Conservation (phyloP, 2,888 invertebrate genomes). For the Euclidia mi region DNA sequence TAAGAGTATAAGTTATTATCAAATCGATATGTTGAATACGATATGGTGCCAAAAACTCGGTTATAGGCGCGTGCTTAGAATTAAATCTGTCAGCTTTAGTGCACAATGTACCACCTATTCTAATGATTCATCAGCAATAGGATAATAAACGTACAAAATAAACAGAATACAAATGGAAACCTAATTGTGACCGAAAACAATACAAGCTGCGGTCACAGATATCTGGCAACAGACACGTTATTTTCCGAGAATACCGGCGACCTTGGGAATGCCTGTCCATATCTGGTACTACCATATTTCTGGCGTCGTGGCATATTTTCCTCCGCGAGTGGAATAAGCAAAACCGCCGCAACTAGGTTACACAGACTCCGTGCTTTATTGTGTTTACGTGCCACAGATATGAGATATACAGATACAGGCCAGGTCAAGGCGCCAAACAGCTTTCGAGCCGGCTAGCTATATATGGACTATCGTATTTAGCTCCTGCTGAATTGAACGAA, state of each 20-base stretch:
- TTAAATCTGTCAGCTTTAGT: conserved; percentile 7
- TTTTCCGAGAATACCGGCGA: conserved; percentile 57
- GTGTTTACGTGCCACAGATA: conserved; percentile 88
- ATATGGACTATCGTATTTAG: conserved; percentile 80
- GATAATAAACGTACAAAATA: conserved; percentile 37
- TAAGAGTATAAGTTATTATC: conserved; percentile 7
- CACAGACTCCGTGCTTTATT: conserved; percentile 84
- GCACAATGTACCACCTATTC: conserved; percentile 10
- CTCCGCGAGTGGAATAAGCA: conserved; percentile 79
- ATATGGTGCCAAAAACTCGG: not conserved
- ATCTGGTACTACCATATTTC: conserved; percentile 61
- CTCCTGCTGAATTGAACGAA: conserved; percentile 72
- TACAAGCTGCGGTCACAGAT: conserved; percentile 55
- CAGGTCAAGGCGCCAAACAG: conserved; percentile 87
- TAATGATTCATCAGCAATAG: conserved; percentile 42
- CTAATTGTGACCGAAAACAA: conserved; percentile 46
- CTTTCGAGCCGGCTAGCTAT: conserved; percentile 82
- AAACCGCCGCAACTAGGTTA: conserved; percentile 84
- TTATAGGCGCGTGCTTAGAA: conserved; percentile 5
- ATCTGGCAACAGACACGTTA: conserved; percentile 44
- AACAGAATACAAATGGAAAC: conserved; percentile 38
- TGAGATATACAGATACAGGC: conserved; percentile 81
- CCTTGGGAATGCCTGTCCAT: conserved; percentile 64
- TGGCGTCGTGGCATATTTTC: conserved; percentile 66
- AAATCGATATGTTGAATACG: conserved; percentile 6